A percentile compares a stretch with the other conserved stretches of the same genome.
phyloP scores from a whole-genome alignment of 2,797 vertebrate species.

The Perodicticus potto region DNA sequence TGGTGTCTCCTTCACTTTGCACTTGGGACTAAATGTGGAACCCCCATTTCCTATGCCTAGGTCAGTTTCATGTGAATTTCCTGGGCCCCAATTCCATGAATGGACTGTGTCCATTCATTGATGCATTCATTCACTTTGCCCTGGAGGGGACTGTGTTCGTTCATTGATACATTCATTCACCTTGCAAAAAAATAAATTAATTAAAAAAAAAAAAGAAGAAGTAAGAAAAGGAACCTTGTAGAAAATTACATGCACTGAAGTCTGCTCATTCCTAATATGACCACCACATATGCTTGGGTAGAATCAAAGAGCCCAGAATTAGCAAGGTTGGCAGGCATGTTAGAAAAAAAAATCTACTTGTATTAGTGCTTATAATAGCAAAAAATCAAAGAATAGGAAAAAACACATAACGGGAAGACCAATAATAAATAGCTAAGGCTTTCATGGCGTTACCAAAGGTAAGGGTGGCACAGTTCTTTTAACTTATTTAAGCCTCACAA shows the following conservation, averaged over 20 bases:
- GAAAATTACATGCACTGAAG: not conserved
- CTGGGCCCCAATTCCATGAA: no score
- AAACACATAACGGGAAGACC: not conserved
- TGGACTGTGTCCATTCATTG: no score
- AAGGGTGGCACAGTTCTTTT: not conserved
- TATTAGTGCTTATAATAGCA: not conserved
- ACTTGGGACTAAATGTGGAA: no score
- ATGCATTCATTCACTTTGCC: no score
- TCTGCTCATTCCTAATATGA: not conserved
- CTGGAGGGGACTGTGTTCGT: no score
- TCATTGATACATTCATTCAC: no score
- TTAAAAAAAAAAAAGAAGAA: no score
- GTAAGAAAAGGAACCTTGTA: not conserved
- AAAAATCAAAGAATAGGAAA: not conserved
- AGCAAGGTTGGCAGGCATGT: not conserved
- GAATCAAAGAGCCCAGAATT: slow-evolving; percentile 5
- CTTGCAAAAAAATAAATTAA: no score
- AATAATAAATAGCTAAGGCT: not conserved
- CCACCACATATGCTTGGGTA: not conserved
- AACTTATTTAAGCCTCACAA: not conserved
- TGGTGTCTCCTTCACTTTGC: no score
- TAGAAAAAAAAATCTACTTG: not conserved
- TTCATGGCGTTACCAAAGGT: not conserved
- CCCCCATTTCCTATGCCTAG: no score
- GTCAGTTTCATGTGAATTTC: no score